These are phyloP conservation scores for Pan troglodytes DNA, from an alignment of 2,113 vertebrate species.

Conservation along the genomic window NHGRI_mPanTro3-v2.1_pri NC_072414.2:16989501-16990000, in stretches of 20 bases:
- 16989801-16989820: constrained; percentile 35
- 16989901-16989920: no score
- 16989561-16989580: constrained; percentile 49
- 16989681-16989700: constrained; percentile 36
- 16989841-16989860: no score
- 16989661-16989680: constrained; percentile 40
- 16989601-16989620: not conserved
- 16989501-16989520: not conserved
- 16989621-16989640: constrained; percentile 40
- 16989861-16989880: no score
- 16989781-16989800: constrained; percentile 56
- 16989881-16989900: no score
- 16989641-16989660: constrained; percentile 30
- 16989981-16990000: no score
- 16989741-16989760: constrained; percentile 48
- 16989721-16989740: constrained; percentile 65
- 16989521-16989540: not conserved
- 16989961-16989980: no score
- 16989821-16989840: not conserved
- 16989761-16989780: constrained; percentile 1
- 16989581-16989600: constrained; percentile 5
- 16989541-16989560: constrained; percentile 55
- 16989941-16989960: no score
- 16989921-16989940: no score
- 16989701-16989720: constrained; percentile 34